Conservation (phyloP, 1,140 invertebrate species). For the Brachionus plicatilis region DNA sequence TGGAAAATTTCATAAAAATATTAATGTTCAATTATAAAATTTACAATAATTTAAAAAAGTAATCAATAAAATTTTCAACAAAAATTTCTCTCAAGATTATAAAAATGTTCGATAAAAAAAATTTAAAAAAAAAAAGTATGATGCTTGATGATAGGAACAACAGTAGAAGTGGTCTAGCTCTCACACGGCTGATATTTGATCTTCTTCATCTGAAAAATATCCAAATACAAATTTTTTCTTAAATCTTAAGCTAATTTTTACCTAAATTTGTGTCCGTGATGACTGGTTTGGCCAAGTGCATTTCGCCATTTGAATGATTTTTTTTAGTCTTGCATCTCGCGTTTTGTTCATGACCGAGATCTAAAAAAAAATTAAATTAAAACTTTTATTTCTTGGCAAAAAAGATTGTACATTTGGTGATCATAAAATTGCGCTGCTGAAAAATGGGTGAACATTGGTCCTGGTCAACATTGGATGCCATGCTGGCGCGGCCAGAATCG, state of each 20-base stretch:
- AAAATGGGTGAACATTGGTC: conserved; percentile 31
- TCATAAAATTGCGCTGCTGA: background rate
- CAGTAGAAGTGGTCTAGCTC: background rate
- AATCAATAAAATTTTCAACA: background rate
- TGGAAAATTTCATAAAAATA: background rate
- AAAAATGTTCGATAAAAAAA: background rate
- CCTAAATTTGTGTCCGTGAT: background rate
- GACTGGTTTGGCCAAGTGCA: background rate
- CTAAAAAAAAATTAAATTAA: background rate
- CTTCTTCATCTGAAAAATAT: background rate
- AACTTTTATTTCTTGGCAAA: background rate
- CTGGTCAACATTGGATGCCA: conserved; percentile 36
- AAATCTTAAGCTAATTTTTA: background rate
- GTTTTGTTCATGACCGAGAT: background rate
- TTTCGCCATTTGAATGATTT: background rate
- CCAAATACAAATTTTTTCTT: background rate
- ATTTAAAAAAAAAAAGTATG: background rate
- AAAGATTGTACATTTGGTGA: background rate
- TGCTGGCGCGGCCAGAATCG: conserved; percentile 30
- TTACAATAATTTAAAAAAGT: background rate
- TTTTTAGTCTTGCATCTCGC: background rate
- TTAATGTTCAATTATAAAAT: background rate
- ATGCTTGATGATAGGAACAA: background rate
- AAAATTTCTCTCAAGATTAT: background rate
- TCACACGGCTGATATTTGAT: conserved; percentile 16